Evolutionary conservation across 1,140 invertebrate species (phyloP).

Genomic region (Eupristina koningsbergeri): DNA sequence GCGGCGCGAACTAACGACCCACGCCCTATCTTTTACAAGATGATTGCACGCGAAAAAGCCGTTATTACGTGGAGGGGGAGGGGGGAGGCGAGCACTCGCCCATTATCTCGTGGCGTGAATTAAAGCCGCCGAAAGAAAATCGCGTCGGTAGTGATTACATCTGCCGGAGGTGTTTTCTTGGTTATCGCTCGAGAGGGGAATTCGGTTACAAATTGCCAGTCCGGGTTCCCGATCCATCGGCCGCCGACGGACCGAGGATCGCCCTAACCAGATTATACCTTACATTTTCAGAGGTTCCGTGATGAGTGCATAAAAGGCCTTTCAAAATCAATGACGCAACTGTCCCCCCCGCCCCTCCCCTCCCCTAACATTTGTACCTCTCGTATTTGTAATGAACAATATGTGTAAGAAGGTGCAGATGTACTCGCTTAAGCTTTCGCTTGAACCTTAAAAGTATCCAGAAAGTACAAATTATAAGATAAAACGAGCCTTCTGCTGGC

Average conservation of each 20-base stretch:
- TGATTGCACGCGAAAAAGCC: slow-evolving; percentile 9
- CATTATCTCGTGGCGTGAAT: background rate
- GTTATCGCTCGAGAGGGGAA: background rate
- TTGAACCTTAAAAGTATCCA: background rate
- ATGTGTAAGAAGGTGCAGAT: background rate
- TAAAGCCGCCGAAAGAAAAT: background rate
- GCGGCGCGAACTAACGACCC: background rate
- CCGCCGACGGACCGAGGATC: slow-evolving; percentile 20
- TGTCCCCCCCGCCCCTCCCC: too few species aligned
- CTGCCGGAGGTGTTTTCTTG: background rate
- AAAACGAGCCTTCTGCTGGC: background rate
- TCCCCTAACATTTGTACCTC: slow-evolving; percentile 12
- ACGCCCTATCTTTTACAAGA: slow-evolving; percentile 8
- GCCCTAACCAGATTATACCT: slow-evolving; percentile 20
- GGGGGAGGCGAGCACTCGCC: background rate
- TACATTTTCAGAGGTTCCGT: slow-evolving; percentile 17
- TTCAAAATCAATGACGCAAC: slow-evolving; percentile 1
- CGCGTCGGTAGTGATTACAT: background rate
- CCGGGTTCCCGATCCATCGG: background rate
- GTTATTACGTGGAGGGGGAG: slow-evolving; percentile 21
- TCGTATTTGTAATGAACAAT: slow-evolving; percentile 19
- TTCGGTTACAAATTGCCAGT: slow-evolving; percentile 5
- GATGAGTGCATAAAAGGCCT: background rate
- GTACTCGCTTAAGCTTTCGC: background rate
- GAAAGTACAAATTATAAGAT: background rate